Percentiles rank a stretch among this genome's conserved stretches.
phyloP scores from a whole-genome alignment of 1,140 invertebrate species.

The Colletes gigas region DNA sequence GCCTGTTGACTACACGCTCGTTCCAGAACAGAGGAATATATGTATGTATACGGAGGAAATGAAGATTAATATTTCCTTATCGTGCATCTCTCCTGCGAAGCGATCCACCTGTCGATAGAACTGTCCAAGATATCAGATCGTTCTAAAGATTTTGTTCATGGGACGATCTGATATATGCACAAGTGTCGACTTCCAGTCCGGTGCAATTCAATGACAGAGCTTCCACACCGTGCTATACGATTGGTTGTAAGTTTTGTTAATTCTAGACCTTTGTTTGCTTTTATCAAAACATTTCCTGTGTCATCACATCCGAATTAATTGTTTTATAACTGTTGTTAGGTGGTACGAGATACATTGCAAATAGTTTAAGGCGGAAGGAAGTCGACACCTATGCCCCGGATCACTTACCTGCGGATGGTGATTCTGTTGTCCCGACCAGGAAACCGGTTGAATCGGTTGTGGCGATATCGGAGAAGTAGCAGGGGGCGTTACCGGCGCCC shows the following conservation, averaged over 20 bases:
- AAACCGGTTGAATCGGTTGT: constrained; percentile 65
- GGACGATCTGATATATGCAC: not conserved
- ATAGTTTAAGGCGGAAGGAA: not conserved
- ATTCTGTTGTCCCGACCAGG: constrained; percentile 67
- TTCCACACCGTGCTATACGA: too few species aligned
- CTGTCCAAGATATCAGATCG: not conserved
- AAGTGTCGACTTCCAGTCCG: constrained; percentile 23
- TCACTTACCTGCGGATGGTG: constrained; percentile 69
- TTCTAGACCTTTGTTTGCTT: too few species aligned
- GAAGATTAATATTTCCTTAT: not conserved
- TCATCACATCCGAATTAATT: too few species aligned
- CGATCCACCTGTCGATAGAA: constrained; percentile 33
- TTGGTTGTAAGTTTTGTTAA: too few species aligned
- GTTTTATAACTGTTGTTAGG: too few species aligned
- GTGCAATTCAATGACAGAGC: too few species aligned
- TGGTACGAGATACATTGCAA: too few species aligned
- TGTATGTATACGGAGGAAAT: constrained; percentile 20
- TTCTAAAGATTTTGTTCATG: not conserved
- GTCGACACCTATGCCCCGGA: constrained; percentile 27
- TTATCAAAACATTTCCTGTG: too few species aligned
- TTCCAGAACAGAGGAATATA: constrained; percentile 21
- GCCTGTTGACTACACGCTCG: constrained; percentile 54
- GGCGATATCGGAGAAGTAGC: constrained; percentile 80
- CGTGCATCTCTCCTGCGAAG: constrained; percentile 14
- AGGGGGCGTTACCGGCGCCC: constrained; percentile 75